These are phyloP conservation scores for Mirounga angustirostris DNA, from an alignment of 2,113 vertebrate genomes.

Conservation along the genomic window DNA sequence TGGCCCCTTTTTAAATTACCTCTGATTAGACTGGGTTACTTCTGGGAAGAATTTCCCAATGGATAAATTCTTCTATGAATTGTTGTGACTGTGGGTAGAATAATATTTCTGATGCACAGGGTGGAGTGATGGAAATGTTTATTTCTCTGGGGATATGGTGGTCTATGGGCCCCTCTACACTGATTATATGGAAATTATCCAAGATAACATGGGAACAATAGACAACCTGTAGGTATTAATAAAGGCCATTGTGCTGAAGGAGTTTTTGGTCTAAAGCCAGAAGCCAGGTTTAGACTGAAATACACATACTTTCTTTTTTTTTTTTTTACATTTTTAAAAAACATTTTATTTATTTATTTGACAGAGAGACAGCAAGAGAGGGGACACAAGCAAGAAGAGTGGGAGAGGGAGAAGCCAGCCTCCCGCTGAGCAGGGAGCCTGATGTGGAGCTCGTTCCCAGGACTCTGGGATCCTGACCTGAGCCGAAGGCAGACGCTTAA, in stretches of 20 bases:
- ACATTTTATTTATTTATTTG: too few species aligned
- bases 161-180: neutral
- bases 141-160: neutral
- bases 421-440: too few species aligned
- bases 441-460: too few species aligned
- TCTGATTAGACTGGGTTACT: neutral
- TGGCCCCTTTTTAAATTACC: slow-evolving; percentile 5
- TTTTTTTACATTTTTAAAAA: neutral
- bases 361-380: too few species aligned
- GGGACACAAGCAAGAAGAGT: too few species aligned
- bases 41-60: neutral
- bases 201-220: neutral
- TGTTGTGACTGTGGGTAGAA: neutral
- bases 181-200: neutral
- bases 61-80: neutral
- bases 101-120: neutral
- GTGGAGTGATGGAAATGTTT: neutral
- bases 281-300: slow-evolving; percentile 43
- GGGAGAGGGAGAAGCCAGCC: too few species aligned
- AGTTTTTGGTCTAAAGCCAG: slow-evolving; percentile 51
- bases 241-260: slow-evolving; percentile 50
- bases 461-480: too few species aligned
- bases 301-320: slow-evolving; percentile 57
- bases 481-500: too few species aligned
- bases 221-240: neutral